Conservation (phyloP, 2,797 vertebrate genomes). For the Acrossocheilus wenchowensis region DNA sequence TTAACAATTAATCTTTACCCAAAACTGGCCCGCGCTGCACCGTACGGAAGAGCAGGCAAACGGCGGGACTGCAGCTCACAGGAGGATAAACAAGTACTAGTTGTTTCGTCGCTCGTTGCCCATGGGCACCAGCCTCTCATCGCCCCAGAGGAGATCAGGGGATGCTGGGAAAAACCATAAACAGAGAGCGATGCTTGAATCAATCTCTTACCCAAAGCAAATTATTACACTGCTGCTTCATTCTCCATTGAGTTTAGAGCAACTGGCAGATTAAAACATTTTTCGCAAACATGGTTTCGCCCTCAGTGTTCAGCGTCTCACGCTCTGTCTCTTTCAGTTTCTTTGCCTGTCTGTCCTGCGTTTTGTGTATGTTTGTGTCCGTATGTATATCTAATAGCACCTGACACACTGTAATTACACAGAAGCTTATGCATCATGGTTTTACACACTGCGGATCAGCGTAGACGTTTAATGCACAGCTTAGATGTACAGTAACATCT, state of each 20-base stretch:
- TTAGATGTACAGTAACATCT: conserved; percentile 3
- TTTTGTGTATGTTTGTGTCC: not conserved
- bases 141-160: conserved; percentile 30
- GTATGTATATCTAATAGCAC: not conserved
- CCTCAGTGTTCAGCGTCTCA: not conserved
- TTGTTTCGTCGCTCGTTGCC: conserved; percentile 26
- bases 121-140: not conserved
- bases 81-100: conserved; percentile 54
- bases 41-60: conserved; percentile 7
- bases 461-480: not conserved
- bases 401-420: conserved; percentile 16
- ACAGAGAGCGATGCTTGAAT: not conserved
- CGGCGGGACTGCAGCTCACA: not conserved
- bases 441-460: not conserved
- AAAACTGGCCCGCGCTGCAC: conserved; percentile 38
- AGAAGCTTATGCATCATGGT: not conserved
- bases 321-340: conserved; percentile 22
- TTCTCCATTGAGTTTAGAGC: conserved; percentile 20
- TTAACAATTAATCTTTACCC: conserved; percentile 58
- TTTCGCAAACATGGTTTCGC: conserved; percentile 16
- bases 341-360: not conserved
- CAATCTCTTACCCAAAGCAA: conserved; percentile 8
- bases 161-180: conserved; percentile 21
- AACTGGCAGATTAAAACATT: not conserved
- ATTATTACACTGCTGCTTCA: conserved; percentile 15